phyloP scores from a whole-genome alignment of 64 coral and sea anemone genomes.

The Catalaphyllia jardinei region DNA sequence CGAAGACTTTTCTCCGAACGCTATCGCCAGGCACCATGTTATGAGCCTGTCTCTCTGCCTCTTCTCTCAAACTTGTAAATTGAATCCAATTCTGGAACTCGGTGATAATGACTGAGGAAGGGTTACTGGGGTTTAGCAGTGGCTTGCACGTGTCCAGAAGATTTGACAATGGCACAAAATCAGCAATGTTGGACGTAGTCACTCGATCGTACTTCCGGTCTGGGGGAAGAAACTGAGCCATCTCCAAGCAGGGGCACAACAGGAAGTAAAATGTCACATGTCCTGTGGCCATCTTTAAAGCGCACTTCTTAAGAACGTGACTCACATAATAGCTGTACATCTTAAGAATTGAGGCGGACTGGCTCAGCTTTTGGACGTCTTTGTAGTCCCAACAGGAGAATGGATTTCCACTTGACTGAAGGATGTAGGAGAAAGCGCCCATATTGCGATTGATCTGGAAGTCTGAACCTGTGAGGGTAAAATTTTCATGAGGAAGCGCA shows the following conservation, averaged over 20 bases:
- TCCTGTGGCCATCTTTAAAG: conserved; percentile 1
- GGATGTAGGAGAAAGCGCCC: conserved; percentile 7
- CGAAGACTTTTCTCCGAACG: conserved; percentile 25
- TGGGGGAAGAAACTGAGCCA: conserved; percentile 9
- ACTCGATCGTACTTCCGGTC: conserved; percentile 39
- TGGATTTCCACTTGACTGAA: conserved; percentile 25
- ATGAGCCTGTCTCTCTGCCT: background rate
- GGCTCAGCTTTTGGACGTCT: background rate
- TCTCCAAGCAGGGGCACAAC: conserved; percentile 43
- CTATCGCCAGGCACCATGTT: conserved; percentile 1
- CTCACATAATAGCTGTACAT: conserved; percentile 51
- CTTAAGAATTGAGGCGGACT: background rate
- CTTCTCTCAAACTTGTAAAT: background rate
- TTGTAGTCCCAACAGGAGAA: conserved; percentile 56
- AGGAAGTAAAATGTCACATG: conserved; percentile 40
- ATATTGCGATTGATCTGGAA: background rate
- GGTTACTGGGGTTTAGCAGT: conserved; percentile 30
- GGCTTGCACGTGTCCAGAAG: conserved; percentile 7
- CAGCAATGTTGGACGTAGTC: conserved; percentile 48
- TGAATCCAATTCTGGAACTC: conserved; percentile 34
- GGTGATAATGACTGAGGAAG: conserved; percentile 35
- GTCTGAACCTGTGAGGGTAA: conserved; percentile 45
- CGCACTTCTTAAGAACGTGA: conserved; percentile 37
- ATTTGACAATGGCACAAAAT: conserved; percentile 11
- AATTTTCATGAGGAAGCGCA: conserved; percentile 6